Evolutionary conservation across 2,888 invertebrate species (phyloP).

Genomic region (Drosophila borealis): DNA sequence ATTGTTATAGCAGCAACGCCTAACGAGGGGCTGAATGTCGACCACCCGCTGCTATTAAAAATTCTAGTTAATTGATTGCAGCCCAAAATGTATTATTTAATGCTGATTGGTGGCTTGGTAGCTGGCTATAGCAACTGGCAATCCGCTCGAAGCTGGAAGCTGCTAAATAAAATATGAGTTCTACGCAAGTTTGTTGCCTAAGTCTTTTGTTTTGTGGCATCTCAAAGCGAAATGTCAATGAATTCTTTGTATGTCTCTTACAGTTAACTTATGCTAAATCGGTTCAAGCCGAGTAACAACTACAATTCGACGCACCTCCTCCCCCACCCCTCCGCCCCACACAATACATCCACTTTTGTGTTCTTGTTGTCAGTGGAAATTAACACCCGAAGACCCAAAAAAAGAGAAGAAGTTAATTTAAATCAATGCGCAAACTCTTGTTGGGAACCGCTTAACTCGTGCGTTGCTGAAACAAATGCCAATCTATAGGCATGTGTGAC

Average conservation of each 20-base stretch:
- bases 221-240: slow-evolving; percentile 64
- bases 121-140: slow-evolving; percentile 41
- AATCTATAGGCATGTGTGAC: slow-evolving; percentile 42
- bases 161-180: slow-evolving; percentile 78
- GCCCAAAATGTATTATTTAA: slow-evolving; percentile 50
- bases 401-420: slow-evolving; percentile 61
- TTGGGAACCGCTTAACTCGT: slow-evolving; percentile 65
- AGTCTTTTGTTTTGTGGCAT: slow-evolving; percentile 61
- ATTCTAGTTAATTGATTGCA: slow-evolving; percentile 70
- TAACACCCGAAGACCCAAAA: slow-evolving; percentile 58
- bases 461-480: slow-evolving; percentile 79
- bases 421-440: slow-evolving; percentile 75
- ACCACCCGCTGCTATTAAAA: slow-evolving; percentile 63
- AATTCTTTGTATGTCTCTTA: slow-evolving; percentile 52
- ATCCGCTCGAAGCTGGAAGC: slow-evolving; percentile 19
- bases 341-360: slow-evolving; percentile 20
- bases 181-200: slow-evolving; percentile 69
- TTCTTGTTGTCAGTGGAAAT: slow-evolving; percentile 65
- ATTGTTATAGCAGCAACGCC: slow-evolving; percentile 46
- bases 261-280: slow-evolving; percentile 63
- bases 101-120: slow-evolving; percentile 47
- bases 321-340: too few species aligned
- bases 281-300: slow-evolving; percentile 47
- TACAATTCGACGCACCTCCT: slow-evolving; percentile 15
- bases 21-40: slow-evolving; percentile 55